Evolutionary conservation across 2,797 vertebrate genomes (phyloP), one percentile per base, ranked within the genome.

Genomic region (Hypotaenidia philippensis): DNA sequence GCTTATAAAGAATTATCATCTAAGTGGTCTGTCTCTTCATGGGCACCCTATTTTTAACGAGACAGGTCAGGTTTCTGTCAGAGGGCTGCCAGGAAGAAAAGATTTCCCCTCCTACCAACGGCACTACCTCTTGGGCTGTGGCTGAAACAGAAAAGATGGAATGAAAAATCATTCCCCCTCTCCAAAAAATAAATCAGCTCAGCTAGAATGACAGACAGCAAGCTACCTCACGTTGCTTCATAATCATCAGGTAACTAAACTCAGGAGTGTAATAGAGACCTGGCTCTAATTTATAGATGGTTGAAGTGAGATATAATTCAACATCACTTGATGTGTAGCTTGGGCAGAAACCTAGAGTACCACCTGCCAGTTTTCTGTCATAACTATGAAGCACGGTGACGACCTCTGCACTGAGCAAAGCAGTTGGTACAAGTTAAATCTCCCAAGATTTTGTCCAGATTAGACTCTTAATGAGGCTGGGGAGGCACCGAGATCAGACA

Each of bases 181-280:
- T 8, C 41, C 60, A 47, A 15, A 50, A 96, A 97, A 92, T 34
- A 87, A 96, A 96, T 87, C 91, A 83, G 45, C 22, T 75, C 27
- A 38, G 83, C 10, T 70, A 31, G 44, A 74, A 86, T 21, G 71
- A 90, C 2, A 71, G 79, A 90, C 2, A 71, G 79, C 79, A 44
- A 83, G 79, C 25, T 45, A 53, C 25, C 44, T 64, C 72, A 23
- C 15, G 31, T 49, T 50, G 56, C 75, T 65, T 53, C 64, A 8
- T 53, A 87, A 94, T 89, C 72, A 74, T 8, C 45, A 61, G 57
- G 40, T 93, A 74, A 84, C 90, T 80, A 70, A 87, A 64, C 64
- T 50, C 64, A 50, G 25, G 32, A 13, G 19, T 31, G 27, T 19
- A 27, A 55, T 15, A 56, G 80, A 79, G 60, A 20, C 17, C 31